Evolutionary conservation across 2,888 invertebrate genomes (phyloP), one percentile per base, ranked within the genome.

Genomic region (Portevinia maculata): DNA sequence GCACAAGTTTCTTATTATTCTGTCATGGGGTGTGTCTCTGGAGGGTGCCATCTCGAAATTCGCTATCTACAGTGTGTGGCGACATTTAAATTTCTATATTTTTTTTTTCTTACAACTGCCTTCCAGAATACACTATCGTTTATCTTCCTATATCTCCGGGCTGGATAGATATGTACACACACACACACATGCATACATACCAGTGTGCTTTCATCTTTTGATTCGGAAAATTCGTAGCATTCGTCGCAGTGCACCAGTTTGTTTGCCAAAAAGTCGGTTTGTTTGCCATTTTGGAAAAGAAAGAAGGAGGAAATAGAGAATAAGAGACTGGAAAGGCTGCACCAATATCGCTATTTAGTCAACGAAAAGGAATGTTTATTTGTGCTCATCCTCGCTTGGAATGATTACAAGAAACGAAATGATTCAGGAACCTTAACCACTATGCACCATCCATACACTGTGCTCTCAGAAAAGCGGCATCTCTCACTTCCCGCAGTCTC

Each of bases 221-320:
- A 78, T 67, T 78, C 67, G 67, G 76, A 67, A 78, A 83, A 83
- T 83, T 83, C n/a, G 83, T 83, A 78, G 83, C 83, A 62, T 83
- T 83, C 78, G 83, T 83, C 83, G 83, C 83, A 83, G 73, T 83
- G 83, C 83, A 83, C 71, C 83, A 83, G 83, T 78, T 83, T 83
- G 83, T 69, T 83, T 83, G 83, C 83, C 83, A 83, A 83, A 83
- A 83, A 83, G 83, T 67, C 76, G 76, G 53, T n/a, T n/a, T n/a
- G n/a, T n/a, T n/a, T n/a, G 46, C 69, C 69, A 59, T 59, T 64
- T 48, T 32, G 6, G 59, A 19, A 13, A 9, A 34, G 55, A 5
- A 6, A 28, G 8, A 21, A 28, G 50, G 55, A 9, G 48, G 39
- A 21, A 13, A 21, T 5, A 60, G 55, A 46, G 69, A 37, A 57